Conservation (phyloP, 2,888 invertebrate species). For the Dromius quadrimaculatus region DNA sequence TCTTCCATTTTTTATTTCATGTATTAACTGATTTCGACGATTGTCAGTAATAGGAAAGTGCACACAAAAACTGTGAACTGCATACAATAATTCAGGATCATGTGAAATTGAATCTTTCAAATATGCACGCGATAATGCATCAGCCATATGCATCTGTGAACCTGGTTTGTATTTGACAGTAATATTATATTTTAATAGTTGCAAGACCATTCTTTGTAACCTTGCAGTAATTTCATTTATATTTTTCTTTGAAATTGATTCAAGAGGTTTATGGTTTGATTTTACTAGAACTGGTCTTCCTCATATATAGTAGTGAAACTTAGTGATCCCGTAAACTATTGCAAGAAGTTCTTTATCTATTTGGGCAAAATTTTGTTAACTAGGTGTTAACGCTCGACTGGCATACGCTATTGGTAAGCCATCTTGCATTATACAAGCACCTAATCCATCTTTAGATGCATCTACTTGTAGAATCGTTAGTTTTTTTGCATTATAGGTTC, state of each 20-base stretch:
- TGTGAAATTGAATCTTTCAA: not conserved
- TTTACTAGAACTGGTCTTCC: not conserved
- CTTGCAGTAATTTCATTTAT: not conserved
- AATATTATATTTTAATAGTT: not conserved
- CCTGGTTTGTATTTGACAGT: not conserved
- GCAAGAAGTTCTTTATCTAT: not conserved
- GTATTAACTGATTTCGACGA: constrained; percentile 43
- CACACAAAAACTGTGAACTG: not conserved
- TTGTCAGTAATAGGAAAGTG: constrained; percentile 1
- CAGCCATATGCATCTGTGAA: not conserved
- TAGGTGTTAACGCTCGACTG: not conserved
- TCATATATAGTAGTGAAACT: not conserved
- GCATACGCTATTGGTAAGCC: not conserved
- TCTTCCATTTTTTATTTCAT: constrained; percentile 30
- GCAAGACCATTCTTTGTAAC: constrained; percentile 2
- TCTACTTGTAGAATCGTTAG: not conserved
- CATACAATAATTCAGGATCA: not conserved
- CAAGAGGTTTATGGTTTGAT: not conserved
- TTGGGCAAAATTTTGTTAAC: not conserved
- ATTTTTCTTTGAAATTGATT: not conserved
- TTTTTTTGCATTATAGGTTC: not conserved
- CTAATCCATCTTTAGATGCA: constrained; percentile 1
- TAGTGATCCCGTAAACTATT: not conserved
- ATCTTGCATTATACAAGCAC: constrained; percentile 16
- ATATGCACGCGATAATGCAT: not conserved